Conservation (phyloP, 2,113 vertebrate genomes). For the Lipophrys pholis region DNA sequence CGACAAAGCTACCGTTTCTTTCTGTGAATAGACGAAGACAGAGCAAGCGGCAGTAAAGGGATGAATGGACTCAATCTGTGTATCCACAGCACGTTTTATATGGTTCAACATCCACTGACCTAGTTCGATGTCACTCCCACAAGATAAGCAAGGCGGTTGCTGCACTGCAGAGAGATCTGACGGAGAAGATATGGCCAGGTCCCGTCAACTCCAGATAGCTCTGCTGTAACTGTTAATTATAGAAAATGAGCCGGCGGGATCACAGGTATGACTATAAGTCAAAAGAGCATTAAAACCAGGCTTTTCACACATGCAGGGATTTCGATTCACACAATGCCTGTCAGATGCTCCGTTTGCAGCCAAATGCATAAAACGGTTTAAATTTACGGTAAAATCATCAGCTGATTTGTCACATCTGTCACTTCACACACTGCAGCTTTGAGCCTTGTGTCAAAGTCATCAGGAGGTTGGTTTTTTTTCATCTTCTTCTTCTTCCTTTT, state of each 20-base stretch:
- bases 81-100: conserved; percentile 14
- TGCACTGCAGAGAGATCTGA: conserved; percentile 70
- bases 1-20: background rate
- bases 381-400: conserved; percentile 1
- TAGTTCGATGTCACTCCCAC: conserved; percentile 55
- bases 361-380: background rate
- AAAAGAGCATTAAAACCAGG: conserved; percentile 19
- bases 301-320: conserved; percentile 4
- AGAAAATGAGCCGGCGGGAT: conserved; percentile 24
- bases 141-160: conserved; percentile 45
- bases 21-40: background rate
- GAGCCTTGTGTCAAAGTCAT: conserved; percentile 19
- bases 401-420: conserved; percentile 35
- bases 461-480: conserved; percentile 31
- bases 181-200: conserved; percentile 20
- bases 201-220: conserved; percentile 15
- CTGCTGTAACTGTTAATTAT: conserved; percentile 6
- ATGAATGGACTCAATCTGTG: conserved; percentile 47
- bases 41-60: conserved; percentile 5
- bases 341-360: no score
- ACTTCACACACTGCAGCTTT: background rate
- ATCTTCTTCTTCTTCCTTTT: no score
- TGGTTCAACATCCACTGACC: conserved; percentile 54
- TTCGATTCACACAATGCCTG: background rate
- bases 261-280: conserved; percentile 10